phyloP scores from a whole-genome alignment of 2,797 vertebrate genomes.

The Acanthiza pusilla region DNA sequence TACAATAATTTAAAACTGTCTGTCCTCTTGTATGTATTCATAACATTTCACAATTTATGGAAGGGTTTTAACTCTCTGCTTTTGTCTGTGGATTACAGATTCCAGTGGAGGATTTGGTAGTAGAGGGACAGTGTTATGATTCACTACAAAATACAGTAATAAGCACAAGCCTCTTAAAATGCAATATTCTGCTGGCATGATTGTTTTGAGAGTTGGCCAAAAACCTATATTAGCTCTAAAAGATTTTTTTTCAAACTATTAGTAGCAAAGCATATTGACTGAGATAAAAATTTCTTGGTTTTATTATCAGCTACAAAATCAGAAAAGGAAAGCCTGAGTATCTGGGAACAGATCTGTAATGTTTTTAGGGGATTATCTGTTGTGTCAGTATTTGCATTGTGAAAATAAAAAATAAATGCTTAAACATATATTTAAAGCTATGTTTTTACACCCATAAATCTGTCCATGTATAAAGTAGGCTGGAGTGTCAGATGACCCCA shows the following conservation, averaged over 20 bases:
- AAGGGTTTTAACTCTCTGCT: not conserved
- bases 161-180: slow-evolving; percentile 3
- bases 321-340: not conserved
- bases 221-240: not conserved
- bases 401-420: not conserved
- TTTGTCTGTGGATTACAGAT: not conserved
- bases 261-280: not conserved
- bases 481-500: not conserved
- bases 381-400: not conserved
- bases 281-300: not conserved
- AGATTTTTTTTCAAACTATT: not conserved
- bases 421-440: not conserved
- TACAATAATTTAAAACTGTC: not conserved
- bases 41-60: not conserved
- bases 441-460: not conserved
- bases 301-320: not conserved
- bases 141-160: not conserved
- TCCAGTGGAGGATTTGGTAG: not conserved
- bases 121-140: not conserved
- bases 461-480: not conserved
- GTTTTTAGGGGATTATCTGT: not conserved
- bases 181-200: not conserved
- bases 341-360: not conserved
- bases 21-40: not conserved
- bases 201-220: not conserved